Conservation (phyloP, 2,113 vertebrate species). For the Tyto alba region DNA sequence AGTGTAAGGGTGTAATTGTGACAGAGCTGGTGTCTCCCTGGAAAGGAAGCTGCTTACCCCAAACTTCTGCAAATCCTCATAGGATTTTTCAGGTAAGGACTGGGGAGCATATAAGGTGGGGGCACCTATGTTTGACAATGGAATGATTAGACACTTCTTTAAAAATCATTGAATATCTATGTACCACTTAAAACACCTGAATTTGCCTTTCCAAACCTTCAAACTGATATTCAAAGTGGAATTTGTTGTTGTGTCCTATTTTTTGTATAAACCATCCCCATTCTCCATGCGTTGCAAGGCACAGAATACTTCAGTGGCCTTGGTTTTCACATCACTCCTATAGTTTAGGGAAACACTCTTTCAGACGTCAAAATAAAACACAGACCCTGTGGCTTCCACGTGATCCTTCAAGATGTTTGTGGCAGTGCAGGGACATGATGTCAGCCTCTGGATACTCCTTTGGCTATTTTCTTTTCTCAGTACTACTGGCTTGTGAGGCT, state of each 20-base stretch:
- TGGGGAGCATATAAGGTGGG: not conserved
- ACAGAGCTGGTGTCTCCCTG: not conserved
- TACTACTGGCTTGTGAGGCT: not conserved
- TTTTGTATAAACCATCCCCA: not conserved
- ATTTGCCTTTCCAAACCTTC: not conserved
- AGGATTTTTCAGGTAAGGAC: not conserved
- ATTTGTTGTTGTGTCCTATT: not conserved
- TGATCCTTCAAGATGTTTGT: not conserved
- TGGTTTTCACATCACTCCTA: not conserved
- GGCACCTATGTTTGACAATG: not conserved
- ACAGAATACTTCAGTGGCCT: not conserved
- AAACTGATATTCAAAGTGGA: not conserved
- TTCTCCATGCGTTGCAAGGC: fast-evolving
- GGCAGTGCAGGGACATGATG: fast-evolving
- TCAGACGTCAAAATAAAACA: not conserved
- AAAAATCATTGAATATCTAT: not conserved
- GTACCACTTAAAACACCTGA: not conserved
- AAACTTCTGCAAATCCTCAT: not conserved
- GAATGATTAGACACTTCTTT: not conserved
- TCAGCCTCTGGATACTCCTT: not conserved
- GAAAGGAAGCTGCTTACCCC: not conserved
- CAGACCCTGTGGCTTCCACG: not conserved
- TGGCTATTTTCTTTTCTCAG: not conserved
- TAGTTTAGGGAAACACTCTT: not conserved
- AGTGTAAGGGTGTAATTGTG: fast-evolving